These are phyloP conservation scores for Eupithecia tripunctaria DNA, from an alignment of 2,888 invertebrate genomes.

Conservation along the genomic window DNA sequence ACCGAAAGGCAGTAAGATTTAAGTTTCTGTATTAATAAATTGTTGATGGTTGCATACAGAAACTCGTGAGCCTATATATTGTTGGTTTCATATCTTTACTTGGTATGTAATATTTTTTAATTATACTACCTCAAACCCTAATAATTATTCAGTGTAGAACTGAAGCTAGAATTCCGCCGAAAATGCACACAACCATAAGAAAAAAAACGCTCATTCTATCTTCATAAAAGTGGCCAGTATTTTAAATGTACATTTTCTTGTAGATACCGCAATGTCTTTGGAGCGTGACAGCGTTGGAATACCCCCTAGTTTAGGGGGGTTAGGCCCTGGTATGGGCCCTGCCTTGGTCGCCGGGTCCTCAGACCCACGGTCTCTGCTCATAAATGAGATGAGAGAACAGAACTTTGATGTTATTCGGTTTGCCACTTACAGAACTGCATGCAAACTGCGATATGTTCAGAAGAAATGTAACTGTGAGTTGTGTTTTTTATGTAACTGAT, in stretches of 20 bases:
- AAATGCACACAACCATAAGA: background rate
- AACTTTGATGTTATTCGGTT: constrained; percentile 98
- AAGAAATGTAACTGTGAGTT: constrained; percentile 97
- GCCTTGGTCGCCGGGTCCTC: constrained; percentile 49
- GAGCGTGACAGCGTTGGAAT: constrained; percentile 72
- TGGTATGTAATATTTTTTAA: background rate
- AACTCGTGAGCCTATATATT: background rate
- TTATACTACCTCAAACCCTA: background rate
- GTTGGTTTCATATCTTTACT: background rate
- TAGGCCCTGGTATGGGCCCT: constrained; percentile 48
- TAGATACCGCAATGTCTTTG: constrained; percentile 65
- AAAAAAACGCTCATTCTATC: background rate
- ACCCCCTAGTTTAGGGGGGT: constrained; percentile 57
- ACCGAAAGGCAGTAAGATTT: background rate
- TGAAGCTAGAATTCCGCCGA: background rate
- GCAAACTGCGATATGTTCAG: constrained; percentile 98
- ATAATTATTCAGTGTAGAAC: background rate
- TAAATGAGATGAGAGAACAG: constrained; percentile 94
- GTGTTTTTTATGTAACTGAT: constrained; percentile 23
- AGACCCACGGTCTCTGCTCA: constrained; percentile 90
- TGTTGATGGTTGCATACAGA: no score
- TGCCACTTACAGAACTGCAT: constrained; percentile 98
- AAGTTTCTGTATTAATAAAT: background rate
- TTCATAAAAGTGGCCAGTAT: background rate
- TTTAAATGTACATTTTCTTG: constrained; percentile 21